Evolutionary conservation across 2,888 invertebrate genomes (phyloP).

Genomic region (Eubasilissa splendida): DNA sequence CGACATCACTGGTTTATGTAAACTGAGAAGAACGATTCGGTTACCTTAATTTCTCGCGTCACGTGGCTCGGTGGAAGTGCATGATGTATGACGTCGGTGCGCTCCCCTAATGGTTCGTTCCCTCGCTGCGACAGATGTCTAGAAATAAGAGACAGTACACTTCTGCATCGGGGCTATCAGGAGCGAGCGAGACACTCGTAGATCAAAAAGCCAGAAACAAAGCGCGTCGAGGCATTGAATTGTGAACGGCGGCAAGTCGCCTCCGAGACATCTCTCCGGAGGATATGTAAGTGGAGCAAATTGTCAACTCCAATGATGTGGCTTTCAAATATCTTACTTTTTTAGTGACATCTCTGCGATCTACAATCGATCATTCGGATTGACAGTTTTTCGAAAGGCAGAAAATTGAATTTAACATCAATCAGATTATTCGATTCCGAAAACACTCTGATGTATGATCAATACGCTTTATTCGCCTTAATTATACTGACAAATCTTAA

Average conservation of each 20-base stretch:
- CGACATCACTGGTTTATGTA: not conserved
- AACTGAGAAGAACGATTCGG: constrained; percentile 12
- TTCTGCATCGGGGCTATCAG: constrained; percentile 25
- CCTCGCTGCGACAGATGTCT: constrained; percentile 45
- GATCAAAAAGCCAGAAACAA: constrained; percentile 45
- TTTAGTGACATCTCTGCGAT: constrained; percentile 10
- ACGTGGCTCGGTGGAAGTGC: constrained; percentile 14
- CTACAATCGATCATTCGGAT: constrained; percentile 26
- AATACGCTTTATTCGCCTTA: too few species aligned
- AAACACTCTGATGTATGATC: too few species aligned
- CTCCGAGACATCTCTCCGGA: constrained; percentile 17
- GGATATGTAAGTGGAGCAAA: constrained; percentile 13
- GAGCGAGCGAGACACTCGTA: constrained; percentile 33
- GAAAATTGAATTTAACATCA: constrained; percentile 10
- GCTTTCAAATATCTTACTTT: constrained; percentile 15
- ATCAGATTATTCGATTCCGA: not conserved
- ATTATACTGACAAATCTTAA: too few species aligned
- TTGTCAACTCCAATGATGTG: constrained; percentile 27
- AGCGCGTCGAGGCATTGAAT: constrained; percentile 18
- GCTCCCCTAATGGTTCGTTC: constrained; percentile 32
- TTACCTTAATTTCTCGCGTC: constrained; percentile 31
- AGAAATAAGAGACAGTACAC: constrained; percentile 39
- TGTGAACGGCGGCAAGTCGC: constrained; percentile 31
- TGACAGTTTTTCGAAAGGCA: not conserved
- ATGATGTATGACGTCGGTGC: constrained; percentile 42